These are phyloP conservation scores for Hypsibius dujardini DNA, from an alignment of 1,140 invertebrate species.

Conservation along the genomic window DNA sequence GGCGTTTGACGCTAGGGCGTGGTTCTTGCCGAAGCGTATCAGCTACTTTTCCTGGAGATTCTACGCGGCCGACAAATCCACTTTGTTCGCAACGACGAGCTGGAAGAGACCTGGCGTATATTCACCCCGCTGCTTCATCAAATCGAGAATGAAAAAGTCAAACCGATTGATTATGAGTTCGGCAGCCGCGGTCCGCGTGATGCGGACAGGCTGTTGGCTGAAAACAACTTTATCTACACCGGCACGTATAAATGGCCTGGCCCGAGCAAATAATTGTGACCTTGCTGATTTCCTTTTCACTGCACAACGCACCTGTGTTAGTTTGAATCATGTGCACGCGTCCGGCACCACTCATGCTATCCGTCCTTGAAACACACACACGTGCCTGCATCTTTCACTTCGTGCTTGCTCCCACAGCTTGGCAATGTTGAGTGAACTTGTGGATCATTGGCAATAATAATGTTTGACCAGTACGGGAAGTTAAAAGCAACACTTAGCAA, in stretches of 20 bases:
- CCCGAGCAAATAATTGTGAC: too few relatives aligned
- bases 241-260: slow-evolving; percentile 79
- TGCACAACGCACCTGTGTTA: too few relatives aligned
- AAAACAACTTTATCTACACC: slow-evolving; percentile 75
- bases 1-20: slow-evolving; percentile 41
- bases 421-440: too few relatives aligned
- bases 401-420: too few relatives aligned
- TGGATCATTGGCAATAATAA: too few relatives aligned
- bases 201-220: slow-evolving; percentile 58
- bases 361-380: too few relatives aligned
- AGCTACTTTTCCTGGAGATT: slow-evolving; percentile 86
- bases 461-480: too few relatives aligned
- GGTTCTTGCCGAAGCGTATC: slow-evolving; percentile 88
- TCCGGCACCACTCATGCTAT: too few relatives aligned
- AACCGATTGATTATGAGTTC: slow-evolving; percentile 65
- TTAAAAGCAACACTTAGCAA: too few relatives aligned
- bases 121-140: slow-evolving; percentile 83
- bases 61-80: slow-evolving; percentile 96
- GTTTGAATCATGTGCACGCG: too few relatives aligned
- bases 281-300: too few relatives aligned
- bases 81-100: slow-evolving; percentile 50
- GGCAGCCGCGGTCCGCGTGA: slow-evolving; percentile 63
- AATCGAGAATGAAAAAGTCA: slow-evolving; percentile 58
- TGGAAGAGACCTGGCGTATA: slow-evolving; percentile 92
- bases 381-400: too few relatives aligned